phyloP scores from a whole-genome alignment of 2,113 vertebrate species.

The Tricholaema leucomelas region DNA sequence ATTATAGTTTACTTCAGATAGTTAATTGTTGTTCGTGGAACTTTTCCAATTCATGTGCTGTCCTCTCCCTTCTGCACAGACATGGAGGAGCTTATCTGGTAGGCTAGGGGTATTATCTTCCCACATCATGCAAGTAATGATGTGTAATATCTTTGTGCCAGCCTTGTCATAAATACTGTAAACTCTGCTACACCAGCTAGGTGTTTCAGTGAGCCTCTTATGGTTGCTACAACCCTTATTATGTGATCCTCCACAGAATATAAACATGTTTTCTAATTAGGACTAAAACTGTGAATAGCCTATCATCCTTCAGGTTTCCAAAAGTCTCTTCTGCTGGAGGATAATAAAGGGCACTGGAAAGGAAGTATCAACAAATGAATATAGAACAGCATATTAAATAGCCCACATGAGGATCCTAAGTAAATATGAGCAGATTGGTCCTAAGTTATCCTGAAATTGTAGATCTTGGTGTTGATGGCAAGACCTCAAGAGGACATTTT shows the following conservation, averaged over 20 bases:
- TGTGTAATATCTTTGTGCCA: neutral
- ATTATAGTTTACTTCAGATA: neutral
- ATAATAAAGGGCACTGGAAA: neutral
- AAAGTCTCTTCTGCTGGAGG: neutral
- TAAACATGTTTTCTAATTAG: conserved; percentile 32
- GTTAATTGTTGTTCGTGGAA: neutral
- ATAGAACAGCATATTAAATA: neutral
- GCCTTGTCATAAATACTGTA: neutral
- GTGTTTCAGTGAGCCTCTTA: neutral
- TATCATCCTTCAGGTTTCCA: conserved; percentile 8
- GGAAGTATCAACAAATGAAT: neutral
- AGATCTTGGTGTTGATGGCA: neutral
- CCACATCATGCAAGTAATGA: neutral
- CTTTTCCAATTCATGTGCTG: neutral
- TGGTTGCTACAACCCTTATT: neutral
- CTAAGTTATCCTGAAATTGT: neutral
- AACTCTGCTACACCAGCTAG: neutral
- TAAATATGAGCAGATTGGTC: neutral
- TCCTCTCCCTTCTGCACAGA: neutral
- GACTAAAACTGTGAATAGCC: neutral
- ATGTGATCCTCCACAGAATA: neutral
- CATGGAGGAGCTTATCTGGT: neutral
- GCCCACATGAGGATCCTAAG: neutral
- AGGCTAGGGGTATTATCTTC: neutral
- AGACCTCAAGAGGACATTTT: neutral